Base-by-base conservation (phyloP, 2,113 vertebrate genomes). In the Acinonyx jubatus region DNA sequence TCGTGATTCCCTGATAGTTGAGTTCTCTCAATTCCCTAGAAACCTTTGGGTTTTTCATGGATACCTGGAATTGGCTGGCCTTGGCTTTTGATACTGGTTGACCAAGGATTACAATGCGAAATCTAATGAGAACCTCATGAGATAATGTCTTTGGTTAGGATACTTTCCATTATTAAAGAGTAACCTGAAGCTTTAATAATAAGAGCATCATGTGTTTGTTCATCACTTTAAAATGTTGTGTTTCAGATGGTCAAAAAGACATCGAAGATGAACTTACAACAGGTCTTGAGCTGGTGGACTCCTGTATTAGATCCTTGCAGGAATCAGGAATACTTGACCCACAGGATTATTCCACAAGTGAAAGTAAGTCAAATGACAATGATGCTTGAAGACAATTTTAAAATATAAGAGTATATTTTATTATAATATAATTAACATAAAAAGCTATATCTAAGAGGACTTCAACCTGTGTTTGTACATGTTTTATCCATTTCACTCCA, bases 221-320 rank as follows among this genome's bases (percentile, higher is more conserved):
- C 81, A 86, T 87, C 68, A 4, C 33, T 95, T 48, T 65, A 23
- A 94, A 95, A 87, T 94, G 76, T 97, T 97, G 91, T 93, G 33
- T 98, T 98, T 95, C 99, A 98, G 99, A 99, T 98, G 99, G 99
- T 98, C 99, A 99, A 97, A 99, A 99, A 98, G 99, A 99, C 96
- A 99, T 99, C n/a, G 99, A 99, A 98, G 99, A 99, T 96, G 99
- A 99, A 94, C 98, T 99, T 95, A 99, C 99, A 86, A 99, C 99
- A 76, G 99, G 99, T 82, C 98, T 99, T 91, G 99, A 99, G 99
- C 98, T 99, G 98, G 99, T 99, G 97, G 99, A 99, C 98, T 99
- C 99, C 76, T 99, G 99, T 98, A 99, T 99, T 98, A 99, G 99
- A 79, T 99, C 99, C 0, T 98, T 99, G 63, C 99, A 99, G 98